A percentile compares a stretch with the other conserved stretches of the same genome.
phyloP scores from a whole-genome alignment of 2,888 invertebrate species.

The Sympetrum striolatum region DNA sequence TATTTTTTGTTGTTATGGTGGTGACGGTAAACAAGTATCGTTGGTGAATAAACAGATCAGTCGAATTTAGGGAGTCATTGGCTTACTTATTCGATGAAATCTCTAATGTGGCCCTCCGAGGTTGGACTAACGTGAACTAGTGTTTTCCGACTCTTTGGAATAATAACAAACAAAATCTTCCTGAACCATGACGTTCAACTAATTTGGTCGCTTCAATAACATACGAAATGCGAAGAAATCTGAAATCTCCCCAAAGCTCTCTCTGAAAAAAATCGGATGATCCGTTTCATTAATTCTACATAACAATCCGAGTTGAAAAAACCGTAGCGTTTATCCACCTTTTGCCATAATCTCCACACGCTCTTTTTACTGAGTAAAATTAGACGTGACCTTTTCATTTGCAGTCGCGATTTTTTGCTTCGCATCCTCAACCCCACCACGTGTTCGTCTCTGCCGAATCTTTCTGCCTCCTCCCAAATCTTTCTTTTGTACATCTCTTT shows the following conservation, averaged over 20 bases:
- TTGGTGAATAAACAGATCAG: too few relatives aligned
- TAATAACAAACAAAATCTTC: not conserved
- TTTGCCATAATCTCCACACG: not conserved
- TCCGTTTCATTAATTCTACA: not conserved
- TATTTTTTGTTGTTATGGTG: too few relatives aligned
- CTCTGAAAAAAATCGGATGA: not conserved
- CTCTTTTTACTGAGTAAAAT: not conserved
- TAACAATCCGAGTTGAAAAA: not conserved
- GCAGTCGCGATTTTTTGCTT: not conserved
- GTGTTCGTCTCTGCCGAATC: not conserved
- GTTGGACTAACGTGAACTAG: too few relatives aligned
- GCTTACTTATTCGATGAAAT: too few relatives aligned
- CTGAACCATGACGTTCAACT: not conserved
- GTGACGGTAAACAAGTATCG: too few relatives aligned
- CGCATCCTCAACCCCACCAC: not conserved
- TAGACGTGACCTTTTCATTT: constrained; percentile 14
- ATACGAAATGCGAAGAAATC: not conserved
- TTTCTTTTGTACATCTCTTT: not conserved
- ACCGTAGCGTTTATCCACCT: not conserved
- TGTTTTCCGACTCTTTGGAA: not conserved
- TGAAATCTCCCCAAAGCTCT: too few relatives aligned
- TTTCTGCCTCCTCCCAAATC: not conserved
- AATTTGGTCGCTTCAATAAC: not conserved
- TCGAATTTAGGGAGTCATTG: too few relatives aligned
- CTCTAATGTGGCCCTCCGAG: too few relatives aligned